Percentiles rank a stretch among this genome's conserved stretches.
Conservation (phyloP, 2,797 vertebrate species). For the Sciurus vulgaris region DNA sequence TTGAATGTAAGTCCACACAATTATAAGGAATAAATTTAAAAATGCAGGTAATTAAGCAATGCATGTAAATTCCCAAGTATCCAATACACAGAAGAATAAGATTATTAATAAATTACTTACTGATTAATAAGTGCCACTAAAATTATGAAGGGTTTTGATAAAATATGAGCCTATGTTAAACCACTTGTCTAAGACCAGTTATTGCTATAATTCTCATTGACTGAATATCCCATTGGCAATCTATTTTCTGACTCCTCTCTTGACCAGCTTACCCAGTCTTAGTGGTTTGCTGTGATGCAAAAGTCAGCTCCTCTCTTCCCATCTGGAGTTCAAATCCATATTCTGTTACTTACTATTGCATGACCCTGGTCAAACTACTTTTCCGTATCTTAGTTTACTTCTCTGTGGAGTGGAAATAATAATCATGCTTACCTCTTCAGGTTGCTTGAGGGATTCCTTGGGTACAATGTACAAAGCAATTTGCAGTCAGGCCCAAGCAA, state of each 20-base stretch:
- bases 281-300: neutral
- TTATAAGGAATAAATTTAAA: slow-evolving; percentile 11
- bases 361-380: neutral
- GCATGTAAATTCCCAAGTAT: neutral
- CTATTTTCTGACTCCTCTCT: neutral
- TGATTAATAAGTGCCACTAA: neutral
- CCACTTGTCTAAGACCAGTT: neutral
- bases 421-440: neutral
- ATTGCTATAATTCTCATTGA: neutral
- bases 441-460: neutral
- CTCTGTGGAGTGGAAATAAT: neutral
- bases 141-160: neutral
- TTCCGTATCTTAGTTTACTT: neutral
- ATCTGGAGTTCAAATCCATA: neutral
- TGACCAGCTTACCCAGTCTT: neutral
- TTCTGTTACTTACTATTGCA: neutral
- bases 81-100: neutral
- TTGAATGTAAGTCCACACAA: neutral
- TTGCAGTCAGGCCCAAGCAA: neutral
- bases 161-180: neutral
- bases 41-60: neutral
- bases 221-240: neutral
- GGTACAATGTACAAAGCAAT: slow-evolving; percentile 7
- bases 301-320: neutral
- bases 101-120: neutral